Evolutionary conservation across 2,797 vertebrate species (phyloP).

Genomic region (Rhyacichthys aspro): DNA sequence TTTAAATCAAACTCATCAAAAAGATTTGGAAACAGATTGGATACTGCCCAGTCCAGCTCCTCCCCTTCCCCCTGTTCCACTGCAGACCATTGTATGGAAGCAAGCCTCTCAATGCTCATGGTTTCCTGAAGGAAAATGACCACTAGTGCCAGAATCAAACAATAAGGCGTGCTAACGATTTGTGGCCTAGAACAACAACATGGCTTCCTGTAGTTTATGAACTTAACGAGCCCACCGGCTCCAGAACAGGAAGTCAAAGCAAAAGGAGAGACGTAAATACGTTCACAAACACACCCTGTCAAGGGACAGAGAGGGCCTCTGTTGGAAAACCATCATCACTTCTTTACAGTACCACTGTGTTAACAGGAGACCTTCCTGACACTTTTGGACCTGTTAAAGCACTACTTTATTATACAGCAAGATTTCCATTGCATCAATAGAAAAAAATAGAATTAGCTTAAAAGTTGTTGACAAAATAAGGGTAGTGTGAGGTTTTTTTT

Average conservation of each 20-base stretch:
- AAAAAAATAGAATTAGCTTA: slow-evolving; percentile 32
- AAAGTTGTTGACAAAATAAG: no score
- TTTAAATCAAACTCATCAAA: slow-evolving; percentile 51
- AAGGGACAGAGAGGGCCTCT: slow-evolving; percentile 36
- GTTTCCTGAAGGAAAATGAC: slow-evolving; percentile 86
- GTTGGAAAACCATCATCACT: slow-evolving; percentile 53
- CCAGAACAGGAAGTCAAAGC: slow-evolving; percentile 75
- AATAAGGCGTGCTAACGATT: slow-evolving; percentile 81
- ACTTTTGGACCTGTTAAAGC: slow-evolving; percentile 6
- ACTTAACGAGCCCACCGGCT: slow-evolving; percentile 71
- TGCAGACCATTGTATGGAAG: slow-evolving; percentile 77
- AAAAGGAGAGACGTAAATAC: slow-evolving; percentile 64
- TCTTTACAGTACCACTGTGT: slow-evolving; percentile 3
- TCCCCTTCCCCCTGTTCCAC: slow-evolving; percentile 57
- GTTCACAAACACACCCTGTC: slow-evolving; percentile 54
- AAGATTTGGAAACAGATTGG: slow-evolving; percentile 49
- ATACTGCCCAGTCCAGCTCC: slow-evolving; percentile 37
- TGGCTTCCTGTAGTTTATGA: slow-evolving; percentile 75
- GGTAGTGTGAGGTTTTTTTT: not conserved
- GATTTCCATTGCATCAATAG: slow-evolving; percentile 26
- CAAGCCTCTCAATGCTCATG: slow-evolving; percentile 58
- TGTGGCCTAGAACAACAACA: slow-evolving; percentile 78
- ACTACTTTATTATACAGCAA: slow-evolving; percentile 14
- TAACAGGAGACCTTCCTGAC: slow-evolving; percentile 24
- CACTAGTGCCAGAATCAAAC: slow-evolving; percentile 81